Base-by-base conservation (phyloP, 2,113 vertebrate species). In the Maccullochella peelii region DNA sequence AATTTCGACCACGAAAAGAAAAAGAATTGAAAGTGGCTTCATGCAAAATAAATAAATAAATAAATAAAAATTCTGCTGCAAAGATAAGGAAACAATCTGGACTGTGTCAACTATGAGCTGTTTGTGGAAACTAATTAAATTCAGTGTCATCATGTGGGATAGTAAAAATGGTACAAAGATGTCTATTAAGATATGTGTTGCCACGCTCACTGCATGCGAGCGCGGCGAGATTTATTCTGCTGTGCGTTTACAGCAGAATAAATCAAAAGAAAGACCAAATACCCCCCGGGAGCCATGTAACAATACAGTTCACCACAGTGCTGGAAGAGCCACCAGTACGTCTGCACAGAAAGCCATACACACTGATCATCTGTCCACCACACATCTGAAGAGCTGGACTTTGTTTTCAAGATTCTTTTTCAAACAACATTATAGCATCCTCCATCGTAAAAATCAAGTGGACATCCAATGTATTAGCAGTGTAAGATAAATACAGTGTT, bases 101-200 rank as follows among this genome's bases (percentile, higher is more conserved):
- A 66, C 76, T n/a, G 67, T 83, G 86, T 90, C 82, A 86, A 89
- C 80, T 44, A 23, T 49, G 80, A 86, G 82, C 82, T 84, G 87
- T 84, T 87, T 78, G 77, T 82, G 79, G 74, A 88, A 88, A 75
- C 77, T 84, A 84, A 90, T 92, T 86, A 79, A 83, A 90, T 82
- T 61, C 47, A 54, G 66, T 80, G 70, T 76, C 79, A 80, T 83
- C 44, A 15, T 67, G 44, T 62, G 73, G 52, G 80, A 80, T 82
- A 79, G 84, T 73, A 44, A 77, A 78, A 85, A 75, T 47, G 73
- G 59, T 62, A 27, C 71, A 87, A 70, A 83, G 80, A 86, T 89
- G 73, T 36, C 57, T 52, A 77, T 86, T 86, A 55, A 83, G 87
- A 91, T 91, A 73, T 55, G 80, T 58, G 61, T 7, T 1, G 4